Base-by-base conservation (phyloP, 2,888 invertebrate genomes). In the Heliconius cydno region DNA sequence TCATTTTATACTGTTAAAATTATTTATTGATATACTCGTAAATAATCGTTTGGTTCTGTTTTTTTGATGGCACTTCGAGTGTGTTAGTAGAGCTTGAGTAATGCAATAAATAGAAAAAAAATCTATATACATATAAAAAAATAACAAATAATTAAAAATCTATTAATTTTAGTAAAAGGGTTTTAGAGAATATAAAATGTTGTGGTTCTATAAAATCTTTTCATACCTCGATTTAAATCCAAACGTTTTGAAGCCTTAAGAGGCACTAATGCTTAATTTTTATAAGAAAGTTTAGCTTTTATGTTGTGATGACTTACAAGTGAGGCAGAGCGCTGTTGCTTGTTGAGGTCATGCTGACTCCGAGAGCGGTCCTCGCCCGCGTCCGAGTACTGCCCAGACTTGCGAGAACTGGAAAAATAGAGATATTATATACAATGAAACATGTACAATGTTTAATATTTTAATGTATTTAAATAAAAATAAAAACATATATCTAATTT, bases 311-410 rank as follows among this genome's bases (percentile, higher is more conserved):
- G 19, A 80, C 82, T 92, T 83, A 95, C 95, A 88, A 95, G 87
- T 0, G 94, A 94, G 12, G 94, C 91, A 67, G 94, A 94, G 28
- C 94, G 91, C 86, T 94, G 92, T 86, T 94, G 93, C 84, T 90
- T 91, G 88, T 85, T 87, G 87, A 94, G 92, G 84, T 94, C 94
- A 87, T 92, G 89, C 78, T 91, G 92, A 76, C 90, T 88, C 83
- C 93, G 90, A 81, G 87, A 85, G 86, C 93, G 92, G 60, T 94
- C 94, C 83, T 94, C 94, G 79, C 94, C 95, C 68, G 90, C 94
- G 85, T 95, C 95, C 10, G 94, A 94, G 86, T 91, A 91, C 90
- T 94, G 95, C 5, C 94, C 95, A 12, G 95, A 94, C 87, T 94
- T 94, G 86, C 95, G 94, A 72, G 90, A 89, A 86, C 90, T 90